Conservation (phyloP, 2,113 vertebrate species). For the Rhabdomys dilectus region DNA sequence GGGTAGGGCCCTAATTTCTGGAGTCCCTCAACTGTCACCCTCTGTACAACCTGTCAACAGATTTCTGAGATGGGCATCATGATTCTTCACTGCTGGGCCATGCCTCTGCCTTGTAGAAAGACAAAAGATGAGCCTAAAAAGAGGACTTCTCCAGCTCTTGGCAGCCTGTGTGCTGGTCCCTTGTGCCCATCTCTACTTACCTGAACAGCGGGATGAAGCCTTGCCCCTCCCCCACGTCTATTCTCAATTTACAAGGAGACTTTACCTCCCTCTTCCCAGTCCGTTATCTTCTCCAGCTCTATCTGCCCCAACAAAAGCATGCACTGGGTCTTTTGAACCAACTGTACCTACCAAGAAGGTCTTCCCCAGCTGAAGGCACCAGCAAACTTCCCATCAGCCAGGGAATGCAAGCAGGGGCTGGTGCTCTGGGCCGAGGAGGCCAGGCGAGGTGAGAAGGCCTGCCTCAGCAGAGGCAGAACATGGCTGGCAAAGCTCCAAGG, state of each 20-base stretch:
- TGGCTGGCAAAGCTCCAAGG: not conserved
- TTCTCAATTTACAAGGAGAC: not conserved
- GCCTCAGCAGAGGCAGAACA: not conserved
- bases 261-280: not conserved
- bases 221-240: not conserved
- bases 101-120: not conserved
- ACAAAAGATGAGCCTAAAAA: not conserved
- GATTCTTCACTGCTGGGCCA: not conserved
- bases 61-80: not conserved
- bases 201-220: not conserved
- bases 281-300: not conserved
- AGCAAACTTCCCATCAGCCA: not conserved
- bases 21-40: not conserved
- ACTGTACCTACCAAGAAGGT: rapidly evolving
- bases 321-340: not conserved
- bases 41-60: not conserved
- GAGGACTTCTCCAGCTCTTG: not conserved
- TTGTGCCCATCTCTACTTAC: not conserved
- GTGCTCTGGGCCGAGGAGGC: not conserved
- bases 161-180: not conserved
- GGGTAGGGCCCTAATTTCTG: not conserved
- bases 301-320: not conserved
- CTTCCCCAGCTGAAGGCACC: not conserved
- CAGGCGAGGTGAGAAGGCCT: not conserved
- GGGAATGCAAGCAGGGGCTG: not conserved